Conservation (phyloP, 2,888 invertebrate genomes). For the Synanthedon tipuliformis region DNA sequence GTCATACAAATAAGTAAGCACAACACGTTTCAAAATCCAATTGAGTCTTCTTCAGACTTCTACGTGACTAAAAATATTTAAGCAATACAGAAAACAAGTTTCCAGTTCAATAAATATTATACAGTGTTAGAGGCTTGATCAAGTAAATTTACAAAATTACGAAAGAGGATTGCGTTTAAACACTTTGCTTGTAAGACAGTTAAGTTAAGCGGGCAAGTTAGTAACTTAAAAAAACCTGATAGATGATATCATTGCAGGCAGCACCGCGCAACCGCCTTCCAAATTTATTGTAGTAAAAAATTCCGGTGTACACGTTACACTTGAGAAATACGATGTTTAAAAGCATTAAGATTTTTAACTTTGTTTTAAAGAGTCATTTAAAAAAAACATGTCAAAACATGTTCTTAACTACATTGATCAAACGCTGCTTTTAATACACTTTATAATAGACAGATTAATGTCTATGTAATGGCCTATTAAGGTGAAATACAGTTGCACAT, state of each 20-base stretch:
- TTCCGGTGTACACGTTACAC: background rate
- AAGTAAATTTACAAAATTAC: background rate
- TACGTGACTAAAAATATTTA: too few relatives aligned
- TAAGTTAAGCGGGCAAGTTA: background rate
- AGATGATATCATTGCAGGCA: background rate
- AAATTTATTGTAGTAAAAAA: background rate
- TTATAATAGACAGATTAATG: background rate
- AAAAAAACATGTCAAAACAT: background rate
- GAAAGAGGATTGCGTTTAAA: background rate
- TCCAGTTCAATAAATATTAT: background rate
- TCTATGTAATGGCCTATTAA: background rate
- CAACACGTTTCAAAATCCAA: too few relatives aligned
- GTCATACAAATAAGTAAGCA: too few relatives aligned
- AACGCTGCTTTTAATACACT: background rate
- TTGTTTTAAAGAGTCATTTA: background rate
- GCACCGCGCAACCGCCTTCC: background rate
- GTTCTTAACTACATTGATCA: background rate
- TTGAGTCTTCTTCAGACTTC: too few relatives aligned
- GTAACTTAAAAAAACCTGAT: background rate
- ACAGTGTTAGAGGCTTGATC: background rate
- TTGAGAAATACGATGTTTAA: background rate
- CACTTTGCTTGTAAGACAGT: background rate
- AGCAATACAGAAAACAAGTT: too few relatives aligned
- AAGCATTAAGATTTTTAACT: background rate
- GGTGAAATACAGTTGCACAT: background rate